phyloP scores from a whole-genome alignment of 2,797 vertebrate genomes.

The Cynopterus sphinx region DNA sequence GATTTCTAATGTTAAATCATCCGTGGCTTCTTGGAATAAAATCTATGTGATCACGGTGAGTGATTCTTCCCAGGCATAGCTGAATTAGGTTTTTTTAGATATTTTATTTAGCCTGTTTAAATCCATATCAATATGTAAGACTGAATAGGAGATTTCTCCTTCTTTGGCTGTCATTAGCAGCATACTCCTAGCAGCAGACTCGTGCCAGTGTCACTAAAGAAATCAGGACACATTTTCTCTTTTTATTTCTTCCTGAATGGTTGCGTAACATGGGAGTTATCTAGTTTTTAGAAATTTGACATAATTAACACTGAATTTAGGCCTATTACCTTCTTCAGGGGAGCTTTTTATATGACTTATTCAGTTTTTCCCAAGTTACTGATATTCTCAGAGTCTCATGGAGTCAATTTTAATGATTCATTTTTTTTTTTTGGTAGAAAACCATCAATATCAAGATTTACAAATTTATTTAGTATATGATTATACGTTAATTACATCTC shows the following conservation, averaged over 20 bases:
- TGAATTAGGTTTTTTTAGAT: neutral
- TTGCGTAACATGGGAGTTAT: neutral
- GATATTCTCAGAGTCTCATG: neutral
- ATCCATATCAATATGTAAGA: slow-evolving; percentile 23
- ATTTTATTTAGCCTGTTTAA: slow-evolving; percentile 33
- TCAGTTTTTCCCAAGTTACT: neutral
- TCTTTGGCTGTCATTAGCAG: neutral
- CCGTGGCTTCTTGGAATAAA: slow-evolving; percentile 54
- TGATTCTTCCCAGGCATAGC: neutral
- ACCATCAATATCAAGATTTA: neutral
- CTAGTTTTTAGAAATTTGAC: slow-evolving; percentile 29
- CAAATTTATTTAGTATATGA: neutral
- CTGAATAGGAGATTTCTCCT: neutral
- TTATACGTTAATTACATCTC: neutral
- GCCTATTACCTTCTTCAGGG: neutral
- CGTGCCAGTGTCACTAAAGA: neutral
- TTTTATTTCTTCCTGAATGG: slow-evolving; percentile 21
- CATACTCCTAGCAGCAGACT: neutral
- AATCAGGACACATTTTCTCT: neutral
- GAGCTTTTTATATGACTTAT: neutral
- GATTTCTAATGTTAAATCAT: slow-evolving; percentile 38
- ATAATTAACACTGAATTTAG: slow-evolving; percentile 37
- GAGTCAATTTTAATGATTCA: neutral
- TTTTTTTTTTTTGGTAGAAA: neutral
- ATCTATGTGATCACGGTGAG: neutral